phyloP scores from a whole-genome alignment of 1,140 invertebrate genomes.

The Drosophila kohkoa region DNA sequence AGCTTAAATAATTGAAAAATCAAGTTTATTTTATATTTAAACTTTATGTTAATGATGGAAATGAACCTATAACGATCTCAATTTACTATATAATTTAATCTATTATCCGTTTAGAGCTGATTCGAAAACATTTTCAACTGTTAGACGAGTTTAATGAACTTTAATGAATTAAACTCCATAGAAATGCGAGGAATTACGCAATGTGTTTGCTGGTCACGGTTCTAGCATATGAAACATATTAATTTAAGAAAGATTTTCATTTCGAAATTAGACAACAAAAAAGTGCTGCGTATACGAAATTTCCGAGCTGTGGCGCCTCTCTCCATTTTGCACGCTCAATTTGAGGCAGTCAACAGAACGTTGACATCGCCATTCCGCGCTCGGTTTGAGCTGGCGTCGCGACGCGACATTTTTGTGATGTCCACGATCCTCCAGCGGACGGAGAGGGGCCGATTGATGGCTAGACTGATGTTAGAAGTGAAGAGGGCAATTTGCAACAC shows the following conservation, averaged over 20 bases:
- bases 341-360: constrained; percentile 66
- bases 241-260: constrained; percentile 48
- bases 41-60: too few relatives aligned
- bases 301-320: constrained; percentile 19
- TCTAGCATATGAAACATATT: constrained; percentile 40
- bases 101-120: too few relatives aligned
- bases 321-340: constrained; percentile 74
- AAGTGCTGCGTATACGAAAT: constrained; percentile 14
- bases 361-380: constrained; percentile 45
- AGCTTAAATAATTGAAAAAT: too few relatives aligned
- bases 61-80: too few relatives aligned
- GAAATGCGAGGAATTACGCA: constrained; percentile 10
- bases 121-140: too few relatives aligned
- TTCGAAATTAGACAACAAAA: constrained; percentile 8
- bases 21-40: too few relatives aligned
- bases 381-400: constrained; percentile 15
- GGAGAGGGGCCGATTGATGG: neutral
- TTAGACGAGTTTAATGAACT: constrained; percentile 22
- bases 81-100: too few relatives aligned
- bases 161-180: constrained; percentile 29
- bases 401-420: constrained; percentile 5
- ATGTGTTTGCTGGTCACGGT: constrained; percentile 27
- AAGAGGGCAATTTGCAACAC: constrained; percentile 51
- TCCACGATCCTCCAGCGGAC: constrained; percentile 12
- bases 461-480: constrained; percentile 23